Evolutionary conservation across 2,888 invertebrate species (phyloP), one percentile per base, ranked within the genome.

Genomic region (Drosophila mettleri): DNA sequence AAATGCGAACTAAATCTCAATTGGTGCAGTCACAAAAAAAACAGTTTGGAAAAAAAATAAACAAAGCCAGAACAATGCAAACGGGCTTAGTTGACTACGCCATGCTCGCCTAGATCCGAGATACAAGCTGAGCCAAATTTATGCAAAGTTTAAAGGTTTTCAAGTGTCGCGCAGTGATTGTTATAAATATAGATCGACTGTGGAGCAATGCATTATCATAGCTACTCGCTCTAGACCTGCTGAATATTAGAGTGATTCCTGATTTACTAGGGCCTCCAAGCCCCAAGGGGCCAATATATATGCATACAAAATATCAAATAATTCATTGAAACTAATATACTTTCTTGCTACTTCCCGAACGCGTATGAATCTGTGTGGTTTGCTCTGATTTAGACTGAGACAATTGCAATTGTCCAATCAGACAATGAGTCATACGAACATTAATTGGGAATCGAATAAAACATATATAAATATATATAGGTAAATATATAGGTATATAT

Each of bases 381-480:
- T 74, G 34, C 60, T 58, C 61, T 74, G 74, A 74, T 72, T 77
- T 78, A 36, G 73, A 54, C 61, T 62, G 58, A 66, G 27, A 54
- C 73, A 61, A 61, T 61, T 77, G 14, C 36, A 10, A 18, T 43
- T 48, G 49, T 48, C 22, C 51, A 53, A 46, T 36, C 59, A n/a
- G 31, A n/a, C 49, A 34, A 34, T 63, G 63, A 63, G 41, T 63
- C 63, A 63, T 51, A 34, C 10, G 29, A n/a, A n/a, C 4, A 9
- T 9, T 1, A 10, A 22, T 22, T 22, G 49, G 22, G 33, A 10
- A 22, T 49, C 22, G 22, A 49, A 3, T 34, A n/a, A 1, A n/a
- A n/a, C n/a, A n/a, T n/a, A n/a, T n/a, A n/a, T n/a, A n/a, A n/a
- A n/a, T n/a, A n/a, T n/a, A n/a, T n/a, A n/a, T n/a, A n/a, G n/a